Base-by-base conservation (phyloP, 2,888 invertebrate species). In the Caenorhabditis panamensis region DNA sequence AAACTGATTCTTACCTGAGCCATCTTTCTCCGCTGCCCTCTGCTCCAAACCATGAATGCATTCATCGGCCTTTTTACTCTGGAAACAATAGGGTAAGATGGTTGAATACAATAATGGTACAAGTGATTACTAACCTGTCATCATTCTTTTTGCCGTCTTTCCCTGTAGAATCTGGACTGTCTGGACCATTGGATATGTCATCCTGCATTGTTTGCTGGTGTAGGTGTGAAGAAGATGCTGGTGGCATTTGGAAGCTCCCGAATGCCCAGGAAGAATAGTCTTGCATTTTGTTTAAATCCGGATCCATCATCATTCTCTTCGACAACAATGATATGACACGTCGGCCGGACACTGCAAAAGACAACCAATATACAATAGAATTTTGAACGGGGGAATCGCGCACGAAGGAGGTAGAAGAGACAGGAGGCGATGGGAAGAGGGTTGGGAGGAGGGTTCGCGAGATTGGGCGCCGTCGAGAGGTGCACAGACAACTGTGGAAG, bases 11-110 rank as follows among this genome's bases (percentile, higher is more conserved):
- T 86, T 66, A 90, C 89, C 64, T 88, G 87, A 9, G 90, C 89
- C 90, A 90, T 89, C 79, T 90, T 90, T 63, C 88, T 76, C n/a
- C 90, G 76, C 72, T 90, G 90, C 16, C 90, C 90, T 20, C 90
- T 76, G 47, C 88, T 88, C 90, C 90, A 90, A 11, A 90, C 90
- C 90, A 90, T 90, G 71, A 90, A 88, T 9, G 89, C 89, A 69
- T 90, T 90, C 90, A 90, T 90, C 22, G 90, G 90, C n/a, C 90
- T 83, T 67, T 90, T 90, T 69, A 90, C 90, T 54, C 86, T 86
- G 82, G 16, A 54, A 56, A 47, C 31, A 54, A 54, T 66, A 36
- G 61, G 44, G 8, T 13, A 41, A 37, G 20, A 51, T 41, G 41
- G 44, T 28, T 24, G 37, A 31, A 44, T 24, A 26, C n/a, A 28